phyloP scores from a whole-genome alignment of 2,113 vertebrate species.

The Archocentrus centrarchus region DNA sequence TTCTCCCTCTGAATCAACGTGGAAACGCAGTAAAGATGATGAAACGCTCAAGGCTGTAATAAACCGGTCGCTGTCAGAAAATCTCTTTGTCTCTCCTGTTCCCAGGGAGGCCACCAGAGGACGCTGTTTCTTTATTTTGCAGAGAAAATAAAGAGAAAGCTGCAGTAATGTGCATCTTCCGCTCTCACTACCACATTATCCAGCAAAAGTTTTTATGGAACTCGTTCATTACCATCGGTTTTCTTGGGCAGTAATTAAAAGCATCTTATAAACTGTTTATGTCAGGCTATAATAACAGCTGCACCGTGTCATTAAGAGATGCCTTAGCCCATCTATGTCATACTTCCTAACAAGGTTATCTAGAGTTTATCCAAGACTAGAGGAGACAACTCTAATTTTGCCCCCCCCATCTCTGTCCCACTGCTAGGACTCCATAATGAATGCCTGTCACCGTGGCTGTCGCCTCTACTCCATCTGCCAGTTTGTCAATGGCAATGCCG shows the following conservation, averaged over 20 bases:
- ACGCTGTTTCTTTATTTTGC: conserved; percentile 35
- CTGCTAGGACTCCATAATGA: conserved; percentile 87
- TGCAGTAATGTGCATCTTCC: conserved; percentile 4
- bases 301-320: conserved; percentile 38
- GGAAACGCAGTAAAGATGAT: conserved; percentile 40
- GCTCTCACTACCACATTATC: not conserved
- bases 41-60: conserved; percentile 31
- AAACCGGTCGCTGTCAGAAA: conserved; percentile 7
- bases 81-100: conserved; percentile 51
- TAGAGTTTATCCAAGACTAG: conserved; percentile 45
- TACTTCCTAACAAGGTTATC: conserved; percentile 12
- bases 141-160: conserved; percentile 1
- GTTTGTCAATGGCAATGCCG: conserved; percentile 91
- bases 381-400: conserved; percentile 45
- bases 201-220: not conserved
- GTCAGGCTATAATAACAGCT: conserved; percentile 36
- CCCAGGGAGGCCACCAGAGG: conserved; percentile 44
- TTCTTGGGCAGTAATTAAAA: not conserved
- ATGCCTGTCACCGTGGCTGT: conserved; percentile 95
- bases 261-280: conserved; percentile 22
- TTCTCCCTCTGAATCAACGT: not conserved
- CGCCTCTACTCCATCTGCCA: conserved; percentile 98
- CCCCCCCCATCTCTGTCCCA: conserved; percentile 2
- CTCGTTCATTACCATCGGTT: conserved; percentile 6
- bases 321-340: conserved; percentile 24